phyloP scores from a whole-genome alignment of 1,140 invertebrate species.

The Ceratitis capitata region DNA sequence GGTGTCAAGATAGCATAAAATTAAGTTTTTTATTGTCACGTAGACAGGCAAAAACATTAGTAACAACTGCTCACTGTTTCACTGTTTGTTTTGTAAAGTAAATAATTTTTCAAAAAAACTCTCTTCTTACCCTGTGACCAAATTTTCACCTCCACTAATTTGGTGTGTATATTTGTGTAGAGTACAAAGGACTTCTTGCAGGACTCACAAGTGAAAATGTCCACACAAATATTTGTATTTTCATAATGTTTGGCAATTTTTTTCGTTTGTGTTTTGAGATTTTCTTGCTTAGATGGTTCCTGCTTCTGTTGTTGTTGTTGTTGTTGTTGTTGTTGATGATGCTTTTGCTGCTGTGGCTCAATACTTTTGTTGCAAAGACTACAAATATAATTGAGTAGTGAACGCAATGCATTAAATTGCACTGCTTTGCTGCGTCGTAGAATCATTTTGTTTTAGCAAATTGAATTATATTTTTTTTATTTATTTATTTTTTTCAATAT shows the following conservation, averaged over 20 bases:
- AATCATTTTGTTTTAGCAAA: not conserved
- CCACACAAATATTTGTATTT: slow-evolving; percentile 6
- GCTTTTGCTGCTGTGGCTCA: not conserved
- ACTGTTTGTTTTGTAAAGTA: too few relatives aligned
- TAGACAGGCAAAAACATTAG: too few relatives aligned
- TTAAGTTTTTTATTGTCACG: too few relatives aligned
- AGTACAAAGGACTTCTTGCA: slow-evolving; percentile 30
- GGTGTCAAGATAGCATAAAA: too few relatives aligned
- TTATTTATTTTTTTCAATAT: not conserved
- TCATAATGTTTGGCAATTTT: not conserved
- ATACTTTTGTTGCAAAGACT: not conserved
- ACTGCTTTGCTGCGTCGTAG: not conserved
- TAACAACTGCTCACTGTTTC: too few relatives aligned
- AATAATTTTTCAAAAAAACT: not conserved
- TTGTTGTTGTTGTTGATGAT: not conserved
- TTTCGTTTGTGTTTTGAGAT: not conserved
- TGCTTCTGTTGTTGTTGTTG: not conserved
- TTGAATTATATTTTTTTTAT: not conserved
- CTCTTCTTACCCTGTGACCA: not conserved
- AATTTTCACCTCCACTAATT: not conserved
- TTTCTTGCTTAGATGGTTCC: too few relatives aligned
- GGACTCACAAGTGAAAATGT: slow-evolving; percentile 17
- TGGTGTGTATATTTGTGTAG: not conserved
- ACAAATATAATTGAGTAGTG: not conserved
- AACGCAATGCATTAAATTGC: not conserved